Conservation (phyloP, 2,888 invertebrate species). For the Spatulosminthurus flaviceps region DNA sequence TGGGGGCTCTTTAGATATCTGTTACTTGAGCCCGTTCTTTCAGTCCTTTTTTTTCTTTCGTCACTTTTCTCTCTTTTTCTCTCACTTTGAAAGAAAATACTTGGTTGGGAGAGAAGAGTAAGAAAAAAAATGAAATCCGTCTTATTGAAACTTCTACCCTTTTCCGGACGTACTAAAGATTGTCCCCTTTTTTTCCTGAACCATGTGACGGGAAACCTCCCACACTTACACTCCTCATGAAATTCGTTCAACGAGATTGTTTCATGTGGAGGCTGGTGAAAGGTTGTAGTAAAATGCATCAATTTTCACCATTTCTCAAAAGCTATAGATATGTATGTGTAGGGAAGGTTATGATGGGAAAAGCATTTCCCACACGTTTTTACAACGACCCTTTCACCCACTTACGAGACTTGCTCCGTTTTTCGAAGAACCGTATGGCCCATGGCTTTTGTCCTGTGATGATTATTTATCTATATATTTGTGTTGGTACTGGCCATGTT, state of each 20-base stretch:
- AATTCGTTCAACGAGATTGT: not conserved
- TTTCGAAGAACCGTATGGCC: not conserved
- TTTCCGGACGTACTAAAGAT: not conserved
- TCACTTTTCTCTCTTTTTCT: not conserved
- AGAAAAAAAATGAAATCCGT: not conserved
- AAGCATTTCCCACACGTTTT: not conserved
- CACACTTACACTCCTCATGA: not conserved
- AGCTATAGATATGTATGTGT: too few relatives aligned
- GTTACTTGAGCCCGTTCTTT: not conserved
- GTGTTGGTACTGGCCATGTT: not conserved
- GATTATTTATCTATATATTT: not conserved
- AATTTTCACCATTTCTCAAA: too few relatives aligned
- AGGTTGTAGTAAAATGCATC: too few relatives aligned
- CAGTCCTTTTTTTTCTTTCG: not conserved
- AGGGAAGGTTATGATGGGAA: not conserved
- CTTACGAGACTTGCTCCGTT: not conserved
- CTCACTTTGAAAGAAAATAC: constrained; percentile 13
- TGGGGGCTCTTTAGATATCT: too few relatives aligned
- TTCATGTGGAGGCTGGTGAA: too few relatives aligned
- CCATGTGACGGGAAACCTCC: not conserved
- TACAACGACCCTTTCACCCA: not conserved
- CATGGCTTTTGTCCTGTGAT: not conserved
- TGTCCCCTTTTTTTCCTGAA: not conserved
- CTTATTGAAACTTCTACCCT: not conserved
- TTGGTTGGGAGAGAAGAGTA: not conserved